Conservation (phyloP, 2,888 invertebrate species). For the Caenorhabditis japonica region DNA sequence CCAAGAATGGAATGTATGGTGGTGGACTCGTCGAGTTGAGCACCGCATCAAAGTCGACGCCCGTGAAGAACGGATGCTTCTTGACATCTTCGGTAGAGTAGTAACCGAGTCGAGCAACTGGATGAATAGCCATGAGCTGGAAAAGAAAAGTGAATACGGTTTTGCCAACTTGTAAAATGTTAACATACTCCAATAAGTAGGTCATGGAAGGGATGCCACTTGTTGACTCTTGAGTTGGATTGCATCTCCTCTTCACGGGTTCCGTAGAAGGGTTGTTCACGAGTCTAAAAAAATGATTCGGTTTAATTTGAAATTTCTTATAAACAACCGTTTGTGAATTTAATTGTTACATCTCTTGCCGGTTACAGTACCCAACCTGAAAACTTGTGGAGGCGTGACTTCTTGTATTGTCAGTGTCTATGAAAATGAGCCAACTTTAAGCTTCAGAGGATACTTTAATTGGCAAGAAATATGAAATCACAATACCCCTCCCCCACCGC, state of each 20-base stretch:
- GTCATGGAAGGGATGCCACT: constrained; percentile 42
- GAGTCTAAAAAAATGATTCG: constrained; percentile 26
- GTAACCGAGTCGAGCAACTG: constrained; percentile 46
- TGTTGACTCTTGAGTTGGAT: constrained; percentile 23
- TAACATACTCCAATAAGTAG: constrained; percentile 23
- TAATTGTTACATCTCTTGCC: too few relatives aligned
- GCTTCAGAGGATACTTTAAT: too few relatives aligned
- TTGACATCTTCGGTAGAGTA: constrained; percentile 38
- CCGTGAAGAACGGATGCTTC: constrained; percentile 46
- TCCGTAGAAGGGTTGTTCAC: constrained; percentile 44
- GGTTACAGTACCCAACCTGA: too few relatives aligned
- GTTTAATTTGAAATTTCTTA: not conserved
- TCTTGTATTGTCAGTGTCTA: too few relatives aligned
- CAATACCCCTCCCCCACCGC: too few relatives aligned
- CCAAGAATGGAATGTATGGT: constrained; percentile 37
- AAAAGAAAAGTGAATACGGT: too few relatives aligned
- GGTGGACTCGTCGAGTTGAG: constrained; percentile 16
- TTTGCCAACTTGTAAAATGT: not conserved
- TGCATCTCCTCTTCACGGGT: constrained; percentile 30
- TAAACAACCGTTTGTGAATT: too few relatives aligned
- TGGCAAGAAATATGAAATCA: too few relatives aligned
- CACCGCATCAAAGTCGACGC: constrained; percentile 27
- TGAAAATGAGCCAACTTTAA: too few relatives aligned
- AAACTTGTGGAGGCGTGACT: too few relatives aligned
- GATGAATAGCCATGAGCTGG: constrained; percentile 32